Base-by-base conservation (phyloP, 2,797 vertebrate species). In the Salarias fasciatus region DNA sequence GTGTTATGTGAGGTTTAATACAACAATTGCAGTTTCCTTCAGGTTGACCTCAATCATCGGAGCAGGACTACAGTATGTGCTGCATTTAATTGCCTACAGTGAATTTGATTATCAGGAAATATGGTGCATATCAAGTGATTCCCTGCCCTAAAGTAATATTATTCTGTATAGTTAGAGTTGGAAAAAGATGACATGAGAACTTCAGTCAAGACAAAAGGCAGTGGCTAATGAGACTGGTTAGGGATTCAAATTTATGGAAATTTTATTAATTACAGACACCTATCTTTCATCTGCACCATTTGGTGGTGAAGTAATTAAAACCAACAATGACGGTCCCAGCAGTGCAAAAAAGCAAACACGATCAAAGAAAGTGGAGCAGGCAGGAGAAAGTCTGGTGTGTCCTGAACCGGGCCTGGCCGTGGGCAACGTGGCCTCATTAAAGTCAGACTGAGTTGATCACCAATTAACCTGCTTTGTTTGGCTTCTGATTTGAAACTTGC, bases 171-270 rank as follows among this genome's bases (percentile, higher is more conserved):
- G 85, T 88, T 83, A 78, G 87, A 94, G 92, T 92, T 92, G 79
- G 90, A 89, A 80, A 89, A 90, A 69, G 75, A 93, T 94, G 92
- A 94, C 95, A 93, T 72, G 89, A 92, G 92, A 94, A 88, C 84
- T 81, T 89, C 86, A 93, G 86, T 92, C 90, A 91, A 95, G 94
- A 97, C 93, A 96, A 96, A 97, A 96, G 92, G 92, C 93, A 90
- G 83, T 80, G 84, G 93, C 94, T 97, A 97, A 98, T 97, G 95
- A 97, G 95, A 94, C 95, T 96, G 93, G 95, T 98, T 97, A 97
- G 94, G 81, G 93, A 97, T 98, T 97, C 95, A 97, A 97, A 99
- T 98, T 94, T 98, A 98, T 99, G 96, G 95, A 97, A 96, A 99
- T 97, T 92, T 94, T 95, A 99, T 98, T 99, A 98, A 98, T 98